Percentiles rank a stretch among this genome's conserved stretches.
These are phyloP conservation scores for Drosophila peninsularis DNA, from an alignment of 2,888 invertebrate species.

Conservation along the genomic window DNA sequence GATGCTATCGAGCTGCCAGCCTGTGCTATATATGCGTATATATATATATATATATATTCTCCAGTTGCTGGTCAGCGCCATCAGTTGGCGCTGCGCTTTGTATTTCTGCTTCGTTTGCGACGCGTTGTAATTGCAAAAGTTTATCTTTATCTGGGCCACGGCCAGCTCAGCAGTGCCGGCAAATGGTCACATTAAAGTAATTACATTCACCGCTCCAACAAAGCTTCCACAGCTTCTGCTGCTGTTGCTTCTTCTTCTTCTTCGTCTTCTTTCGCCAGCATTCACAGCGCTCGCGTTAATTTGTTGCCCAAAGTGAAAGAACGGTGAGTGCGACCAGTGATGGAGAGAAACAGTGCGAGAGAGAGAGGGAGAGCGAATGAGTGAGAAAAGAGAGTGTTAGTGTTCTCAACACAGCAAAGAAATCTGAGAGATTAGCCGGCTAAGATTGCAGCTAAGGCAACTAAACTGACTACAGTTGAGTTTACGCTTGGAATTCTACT, in stretches of 20 bases:
- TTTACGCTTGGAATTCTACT: slow-evolving; percentile 8
- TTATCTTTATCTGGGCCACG: slow-evolving; percentile 75
- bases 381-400: neutral
- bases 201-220: slow-evolving; percentile 49
- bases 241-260: slow-evolving; percentile 8
- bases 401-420: slow-evolving; percentile 18
- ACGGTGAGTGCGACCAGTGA: neutral
- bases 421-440: slow-evolving; percentile 24
- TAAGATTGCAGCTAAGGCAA: slow-evolving; percentile 16
- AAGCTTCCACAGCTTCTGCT: slow-evolving; percentile 12
- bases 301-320: slow-evolving; percentile 14
- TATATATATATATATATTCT: slow-evolving; percentile 1
- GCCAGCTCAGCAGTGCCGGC: slow-evolving; percentile 53
- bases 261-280: slow-evolving; percentile 1
- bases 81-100: slow-evolving; percentile 50
- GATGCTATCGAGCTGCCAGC: slow-evolving; percentile 65
- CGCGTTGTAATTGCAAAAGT: slow-evolving; percentile 79
- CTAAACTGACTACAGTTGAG: slow-evolving; percentile 4
- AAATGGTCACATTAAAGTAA: slow-evolving; percentile 70
- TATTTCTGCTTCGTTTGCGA: slow-evolving; percentile 69
- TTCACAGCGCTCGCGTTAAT: slow-evolving; percentile 20
- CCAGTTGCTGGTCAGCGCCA: slow-evolving; percentile 33
- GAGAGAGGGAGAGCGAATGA: neutral
- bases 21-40: neutral
- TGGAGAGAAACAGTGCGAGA: neutral